Evolutionary conservation across 2,888 invertebrate species (phyloP), one percentile per base, ranked within the genome.

Genomic region (Sminthurinus aureus): DNA sequence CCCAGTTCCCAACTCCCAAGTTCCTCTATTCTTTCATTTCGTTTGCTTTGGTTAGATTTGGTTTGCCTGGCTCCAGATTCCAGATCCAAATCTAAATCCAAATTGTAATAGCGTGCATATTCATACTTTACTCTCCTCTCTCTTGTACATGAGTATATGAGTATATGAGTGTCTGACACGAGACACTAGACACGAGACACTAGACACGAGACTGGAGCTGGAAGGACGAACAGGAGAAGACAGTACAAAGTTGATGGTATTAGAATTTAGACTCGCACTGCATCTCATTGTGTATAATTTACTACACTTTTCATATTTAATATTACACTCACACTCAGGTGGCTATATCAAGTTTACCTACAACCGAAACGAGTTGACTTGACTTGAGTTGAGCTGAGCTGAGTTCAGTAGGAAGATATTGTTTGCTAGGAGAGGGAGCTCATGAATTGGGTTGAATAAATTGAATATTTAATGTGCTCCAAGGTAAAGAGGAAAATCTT

Each of bases 371-470:
- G 20, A 69, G 69, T 12, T 69, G 20, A 20, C 69, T 22, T 69
- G 24, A 20, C 38, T 38, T 69, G 24, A n/a, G n/a, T 20, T 12
- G 13, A 69, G 2, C 20, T 0, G 24, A n/a, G 22, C 4, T n/a
- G 12, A 69, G 69, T 69, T 24, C 3, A 22, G 22, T 69, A 69
- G 69, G 69, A 73, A 24, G 26, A 73, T 4, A 22, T 69, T 24
- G n/a, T 50, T 18, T 75, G 75, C 50, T 51, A 24, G 20, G n/a
- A 75, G 38, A 58, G 52, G 67, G 18, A 18, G 67, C 80, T 69
- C 73, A 81, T 81, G 80, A 81, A 81, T 81, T 74, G 80, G 80
- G 80, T 73, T 81, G 80, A 81, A 81, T 81, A 81, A 81, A 81
- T 81, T 81, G 80, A 81, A 81, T 81, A 81, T 81, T 81, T 73